Evolutionary conservation across 2,113 vertebrate species (phyloP).

Genomic region (Lycocorax pyrrhopterus): DNA sequence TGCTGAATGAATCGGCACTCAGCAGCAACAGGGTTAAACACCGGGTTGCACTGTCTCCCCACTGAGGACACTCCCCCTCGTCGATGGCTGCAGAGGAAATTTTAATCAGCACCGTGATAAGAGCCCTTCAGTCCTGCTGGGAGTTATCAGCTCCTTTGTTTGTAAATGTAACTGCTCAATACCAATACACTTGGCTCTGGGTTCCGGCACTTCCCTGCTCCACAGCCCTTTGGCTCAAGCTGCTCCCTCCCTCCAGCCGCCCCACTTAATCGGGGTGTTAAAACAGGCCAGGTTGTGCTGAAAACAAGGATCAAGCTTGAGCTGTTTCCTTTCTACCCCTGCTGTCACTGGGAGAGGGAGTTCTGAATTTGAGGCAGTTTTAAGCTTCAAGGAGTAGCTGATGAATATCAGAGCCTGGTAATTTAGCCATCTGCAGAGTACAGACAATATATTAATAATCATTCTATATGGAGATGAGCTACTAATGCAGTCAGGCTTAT

Average conservation of each 20-base stretch:
- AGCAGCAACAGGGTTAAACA: neutral
- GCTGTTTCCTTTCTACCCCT: neutral
- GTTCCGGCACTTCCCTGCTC: neutral
- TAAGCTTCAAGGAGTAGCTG: neutral
- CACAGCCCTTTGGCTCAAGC: neutral
- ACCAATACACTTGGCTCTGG: neutral
- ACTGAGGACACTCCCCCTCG: neutral
- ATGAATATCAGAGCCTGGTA: neutral
- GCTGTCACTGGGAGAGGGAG: neutral
- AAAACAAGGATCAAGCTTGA: neutral
- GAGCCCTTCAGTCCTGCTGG: neutral
- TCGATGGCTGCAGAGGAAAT: neutral
- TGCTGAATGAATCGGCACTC: neutral
- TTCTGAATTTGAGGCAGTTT: neutral
- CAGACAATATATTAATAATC: conserved; percentile 11
- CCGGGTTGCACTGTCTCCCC: neutral
- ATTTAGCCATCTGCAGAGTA: conserved; percentile 1
- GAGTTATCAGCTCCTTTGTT: conserved; percentile 39
- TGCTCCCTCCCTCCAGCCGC: neutral
- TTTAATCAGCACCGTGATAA: neutral
- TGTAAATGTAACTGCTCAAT: neutral
- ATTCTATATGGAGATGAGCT: conserved; percentile 45
- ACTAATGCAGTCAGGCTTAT: neutral
- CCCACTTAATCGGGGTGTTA: neutral
- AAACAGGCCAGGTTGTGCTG: neutral